Conservation (phyloP, 2,888 invertebrate species). For the Xestobium rufovillosum region DNA sequence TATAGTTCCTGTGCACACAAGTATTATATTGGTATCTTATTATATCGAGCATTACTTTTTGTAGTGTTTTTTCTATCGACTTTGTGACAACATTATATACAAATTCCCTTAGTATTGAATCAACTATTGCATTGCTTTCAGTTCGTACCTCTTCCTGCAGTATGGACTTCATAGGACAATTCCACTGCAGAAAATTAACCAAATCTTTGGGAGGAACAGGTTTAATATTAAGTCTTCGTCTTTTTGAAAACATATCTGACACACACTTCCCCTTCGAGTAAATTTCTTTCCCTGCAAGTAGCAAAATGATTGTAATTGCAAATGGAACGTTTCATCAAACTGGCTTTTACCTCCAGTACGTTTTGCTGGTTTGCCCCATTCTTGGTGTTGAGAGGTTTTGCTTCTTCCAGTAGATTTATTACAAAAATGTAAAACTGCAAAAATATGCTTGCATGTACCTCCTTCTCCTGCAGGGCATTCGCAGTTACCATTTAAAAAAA, state of each 20-base stretch:
- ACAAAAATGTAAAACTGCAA: background rate
- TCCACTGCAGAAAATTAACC: background rate
- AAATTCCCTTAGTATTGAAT: background rate
- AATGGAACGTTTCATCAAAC: no score
- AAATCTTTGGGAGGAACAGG: background rate
- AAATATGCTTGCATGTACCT: background rate
- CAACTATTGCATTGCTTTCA: background rate
- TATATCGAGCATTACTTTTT: background rate
- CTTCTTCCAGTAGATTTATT: background rate
- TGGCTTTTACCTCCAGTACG: background rate
- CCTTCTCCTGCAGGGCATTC: background rate
- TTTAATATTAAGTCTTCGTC: background rate
- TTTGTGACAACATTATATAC: background rate
- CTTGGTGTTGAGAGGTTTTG: background rate
- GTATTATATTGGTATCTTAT: no score
- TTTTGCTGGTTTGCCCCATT: background rate
- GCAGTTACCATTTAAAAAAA: background rate
- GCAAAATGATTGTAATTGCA: no score
- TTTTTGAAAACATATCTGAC: background rate
- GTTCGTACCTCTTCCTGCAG: background rate
- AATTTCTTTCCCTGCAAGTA: background rate
- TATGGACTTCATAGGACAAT: background rate
- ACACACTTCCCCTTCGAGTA: background rate
- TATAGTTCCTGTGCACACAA: no score
- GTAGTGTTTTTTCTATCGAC: background rate